Conservation (phyloP, 2,797 vertebrate genomes). For the Chelidonichthys spinosus region DNA sequence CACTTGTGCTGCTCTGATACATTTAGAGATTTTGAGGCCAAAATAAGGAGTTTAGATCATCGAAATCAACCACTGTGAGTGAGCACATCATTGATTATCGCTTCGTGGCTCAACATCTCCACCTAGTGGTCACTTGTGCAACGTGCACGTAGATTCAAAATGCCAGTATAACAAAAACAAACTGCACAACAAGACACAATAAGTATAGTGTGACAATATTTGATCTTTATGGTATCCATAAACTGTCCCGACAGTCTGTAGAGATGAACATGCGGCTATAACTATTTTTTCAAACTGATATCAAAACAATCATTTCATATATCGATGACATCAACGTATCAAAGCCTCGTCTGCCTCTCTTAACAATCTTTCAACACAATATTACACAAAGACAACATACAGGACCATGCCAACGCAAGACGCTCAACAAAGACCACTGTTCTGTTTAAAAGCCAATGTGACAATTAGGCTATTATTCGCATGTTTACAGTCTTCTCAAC, state of each 20-base stretch:
- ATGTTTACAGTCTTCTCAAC: background rate
- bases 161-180: background rate
- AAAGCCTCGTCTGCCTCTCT: background rate
- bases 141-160: background rate
- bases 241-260: too few relatives aligned
- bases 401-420: background rate
- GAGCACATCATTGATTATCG: background rate
- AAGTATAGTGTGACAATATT: background rate
- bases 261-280: too few relatives aligned
- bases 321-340: background rate
- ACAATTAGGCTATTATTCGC: constrained; percentile 41
- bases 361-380: background rate
- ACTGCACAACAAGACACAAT: background rate
- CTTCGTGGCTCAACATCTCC: constrained; percentile 24
- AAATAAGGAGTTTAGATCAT: background rate
- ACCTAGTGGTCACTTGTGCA: constrained; percentile 36
- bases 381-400: background rate
- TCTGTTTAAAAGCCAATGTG: constrained; percentile 14
- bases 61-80: background rate
- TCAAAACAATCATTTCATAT: background rate
- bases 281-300: background rate
- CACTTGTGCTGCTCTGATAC: too few relatives aligned
- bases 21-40: background rate
- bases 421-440: constrained; percentile 24
- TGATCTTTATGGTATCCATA: background rate